Conservation (phyloP, 2,113 vertebrate species). For the Taxidea taxus region DNA sequence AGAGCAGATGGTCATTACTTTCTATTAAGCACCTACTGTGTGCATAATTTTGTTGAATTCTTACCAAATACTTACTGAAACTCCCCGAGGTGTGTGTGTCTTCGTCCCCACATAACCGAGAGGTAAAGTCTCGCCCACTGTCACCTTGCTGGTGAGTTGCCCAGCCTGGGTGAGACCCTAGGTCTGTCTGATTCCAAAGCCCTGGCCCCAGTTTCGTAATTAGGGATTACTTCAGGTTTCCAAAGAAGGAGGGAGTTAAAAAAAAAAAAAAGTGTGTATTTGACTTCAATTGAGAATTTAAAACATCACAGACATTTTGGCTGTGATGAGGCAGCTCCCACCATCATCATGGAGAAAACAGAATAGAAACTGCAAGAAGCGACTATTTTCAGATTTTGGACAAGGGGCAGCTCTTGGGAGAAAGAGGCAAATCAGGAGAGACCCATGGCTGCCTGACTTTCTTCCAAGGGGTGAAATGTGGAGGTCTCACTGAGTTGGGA, state of each 20-base stretch:
- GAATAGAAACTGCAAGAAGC: background rate
- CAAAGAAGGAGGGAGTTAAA: background rate
- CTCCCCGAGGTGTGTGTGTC: accelerated
- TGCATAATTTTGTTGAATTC: background rate
- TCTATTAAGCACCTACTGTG: background rate
- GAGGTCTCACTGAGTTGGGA: background rate
- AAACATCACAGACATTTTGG: background rate
- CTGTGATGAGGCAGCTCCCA: too few relatives aligned
- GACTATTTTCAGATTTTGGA: accelerated
- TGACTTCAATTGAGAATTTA: background rate
- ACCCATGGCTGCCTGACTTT: background rate
- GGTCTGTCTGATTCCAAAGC: background rate
- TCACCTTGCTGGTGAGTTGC: background rate
- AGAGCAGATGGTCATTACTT: accelerated
- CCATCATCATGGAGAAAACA: background rate
- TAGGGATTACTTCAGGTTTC: background rate
- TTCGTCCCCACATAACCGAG: accelerated
- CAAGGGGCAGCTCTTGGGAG: too few relatives aligned
- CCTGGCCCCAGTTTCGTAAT: accelerated
- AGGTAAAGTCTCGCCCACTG: background rate
- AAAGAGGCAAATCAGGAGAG: too few relatives aligned
- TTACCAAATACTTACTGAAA: background rate
- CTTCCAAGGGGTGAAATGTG: background rate
- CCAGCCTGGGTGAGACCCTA: accelerated
- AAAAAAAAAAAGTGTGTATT: background rate